Conservation (phyloP, 2,113 vertebrate genomes). For the Callospermophilus lateralis region DNA sequence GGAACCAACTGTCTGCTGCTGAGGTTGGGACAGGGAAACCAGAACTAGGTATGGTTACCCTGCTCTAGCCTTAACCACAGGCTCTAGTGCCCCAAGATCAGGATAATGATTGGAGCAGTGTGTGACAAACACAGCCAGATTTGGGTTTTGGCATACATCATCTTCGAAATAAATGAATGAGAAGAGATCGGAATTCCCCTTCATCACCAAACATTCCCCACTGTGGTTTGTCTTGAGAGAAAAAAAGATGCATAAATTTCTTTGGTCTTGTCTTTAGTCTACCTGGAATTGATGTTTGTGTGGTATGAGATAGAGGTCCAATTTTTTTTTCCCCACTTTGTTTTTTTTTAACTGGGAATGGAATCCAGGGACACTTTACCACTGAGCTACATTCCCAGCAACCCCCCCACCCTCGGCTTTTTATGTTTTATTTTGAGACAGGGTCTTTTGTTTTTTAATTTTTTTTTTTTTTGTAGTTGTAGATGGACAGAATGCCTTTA, state of each 20-base stretch:
- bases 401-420: too few species aligned
- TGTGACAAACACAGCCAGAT: not conserved
- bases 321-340: not conserved
- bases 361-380: too few species aligned
- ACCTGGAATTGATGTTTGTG: slow-evolving; percentile 31
- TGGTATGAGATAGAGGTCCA: not conserved
- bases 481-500: too few species aligned
- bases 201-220: not conserved
- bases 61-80: not conserved
- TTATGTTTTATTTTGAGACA: too few species aligned
- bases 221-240: slow-evolving; percentile 1
- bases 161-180: slow-evolving; percentile 16
- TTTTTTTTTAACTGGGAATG: too few species aligned
- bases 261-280: not conserved
- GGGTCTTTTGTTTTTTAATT: too few species aligned
- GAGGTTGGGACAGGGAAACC: not conserved
- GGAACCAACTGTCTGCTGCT: not conserved
- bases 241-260: slow-evolving; percentile 43
- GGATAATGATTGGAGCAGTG: not conserved
- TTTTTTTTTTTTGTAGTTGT: too few species aligned
- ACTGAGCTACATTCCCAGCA: too few species aligned
- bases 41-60: not conserved
- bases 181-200: not conserved
- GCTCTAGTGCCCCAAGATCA: not conserved
- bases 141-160: not conserved